Evolutionary conservation across 2,113 vertebrate species (phyloP).

Genomic region (Xenopus laevis): DNA sequence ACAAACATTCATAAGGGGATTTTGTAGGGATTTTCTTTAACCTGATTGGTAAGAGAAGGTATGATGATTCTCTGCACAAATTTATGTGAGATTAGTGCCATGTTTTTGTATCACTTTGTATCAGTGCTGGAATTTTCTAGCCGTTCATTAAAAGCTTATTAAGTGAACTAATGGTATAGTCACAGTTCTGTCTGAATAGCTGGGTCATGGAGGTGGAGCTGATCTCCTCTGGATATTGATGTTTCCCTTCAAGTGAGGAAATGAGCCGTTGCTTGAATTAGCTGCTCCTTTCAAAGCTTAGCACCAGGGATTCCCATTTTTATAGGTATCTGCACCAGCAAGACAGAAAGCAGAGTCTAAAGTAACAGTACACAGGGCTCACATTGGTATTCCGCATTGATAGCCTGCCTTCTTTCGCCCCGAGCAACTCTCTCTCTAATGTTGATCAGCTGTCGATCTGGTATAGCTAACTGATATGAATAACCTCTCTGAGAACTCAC

Average conservation of each 20-base stretch:
- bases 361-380: slow-evolving; percentile 58
- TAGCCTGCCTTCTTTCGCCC: slow-evolving; percentile 59
- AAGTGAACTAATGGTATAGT: slow-evolving; percentile 68
- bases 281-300: slow-evolving; percentile 67
- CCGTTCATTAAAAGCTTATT: slow-evolving; percentile 74
- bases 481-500: slow-evolving; percentile 63
- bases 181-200: slow-evolving; percentile 60
- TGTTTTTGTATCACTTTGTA: background rate
- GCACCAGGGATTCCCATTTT: slow-evolving; percentile 75
- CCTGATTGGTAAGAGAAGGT: no score
- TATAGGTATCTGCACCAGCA: slow-evolving; percentile 62
- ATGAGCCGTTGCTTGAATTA: slow-evolving; percentile 66
- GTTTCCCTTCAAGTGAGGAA: slow-evolving; percentile 70
- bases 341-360: slow-evolving; percentile 54
- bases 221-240: slow-evolving; percentile 73
- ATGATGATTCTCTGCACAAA: no score
- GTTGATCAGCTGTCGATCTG: slow-evolving; percentile 74
- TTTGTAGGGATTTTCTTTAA: no score
- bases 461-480: slow-evolving; percentile 63
- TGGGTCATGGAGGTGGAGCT: slow-evolving; percentile 64
- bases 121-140: slow-evolving; percentile 57
- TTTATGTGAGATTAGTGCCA: background rate
- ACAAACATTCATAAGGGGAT: no score
- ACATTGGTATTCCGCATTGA: slow-evolving; percentile 73
- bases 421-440: slow-evolving; percentile 72